A percentile compares a stretch with the other conserved stretches of the same genome.
Evolutionary conservation across 2,888 invertebrate genomes (phyloP).

Genomic region (Selenia dentaria): DNA sequence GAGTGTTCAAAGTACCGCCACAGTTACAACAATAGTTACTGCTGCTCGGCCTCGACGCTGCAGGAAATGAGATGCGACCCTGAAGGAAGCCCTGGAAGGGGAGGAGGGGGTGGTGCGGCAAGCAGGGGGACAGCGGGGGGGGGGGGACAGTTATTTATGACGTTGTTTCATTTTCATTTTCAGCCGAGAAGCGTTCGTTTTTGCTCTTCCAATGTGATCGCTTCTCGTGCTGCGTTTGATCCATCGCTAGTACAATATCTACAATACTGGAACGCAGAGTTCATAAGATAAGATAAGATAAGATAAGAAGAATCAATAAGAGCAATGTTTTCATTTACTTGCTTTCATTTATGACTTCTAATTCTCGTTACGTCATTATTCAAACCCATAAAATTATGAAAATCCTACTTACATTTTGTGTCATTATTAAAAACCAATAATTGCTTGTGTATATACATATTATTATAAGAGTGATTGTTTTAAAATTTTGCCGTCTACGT

Average conservation of each 20-base stretch:
- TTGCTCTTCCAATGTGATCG: conserved; percentile 24
- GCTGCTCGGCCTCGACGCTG: background rate
- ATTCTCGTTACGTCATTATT: too few species aligned
- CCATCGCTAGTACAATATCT: background rate
- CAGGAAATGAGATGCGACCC: background rate
- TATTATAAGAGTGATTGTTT: too few species aligned
- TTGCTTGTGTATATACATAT: too few species aligned
- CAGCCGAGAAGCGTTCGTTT: conserved; percentile 31
- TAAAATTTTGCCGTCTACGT: too few species aligned
- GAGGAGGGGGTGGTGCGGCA: background rate
- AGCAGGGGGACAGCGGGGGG: background rate
- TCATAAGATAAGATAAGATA: too few species aligned
- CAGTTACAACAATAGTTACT: background rate
- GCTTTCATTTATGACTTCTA: too few species aligned
- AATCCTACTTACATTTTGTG: too few species aligned
- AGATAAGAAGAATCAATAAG: too few species aligned
- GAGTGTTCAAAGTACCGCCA: background rate
- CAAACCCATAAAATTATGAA: too few species aligned
- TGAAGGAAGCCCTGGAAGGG: background rate
- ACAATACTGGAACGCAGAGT: too few species aligned
- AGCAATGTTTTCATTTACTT: too few species aligned
- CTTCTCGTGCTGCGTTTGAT: conserved; percentile 1
- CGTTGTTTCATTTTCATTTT: conserved; percentile 46
- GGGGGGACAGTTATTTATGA: conserved; percentile 39
- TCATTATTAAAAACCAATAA: too few species aligned